Evolutionary conservation across 2,888 invertebrate species (phyloP).

Genomic region (Nowickia ferox): DNA sequence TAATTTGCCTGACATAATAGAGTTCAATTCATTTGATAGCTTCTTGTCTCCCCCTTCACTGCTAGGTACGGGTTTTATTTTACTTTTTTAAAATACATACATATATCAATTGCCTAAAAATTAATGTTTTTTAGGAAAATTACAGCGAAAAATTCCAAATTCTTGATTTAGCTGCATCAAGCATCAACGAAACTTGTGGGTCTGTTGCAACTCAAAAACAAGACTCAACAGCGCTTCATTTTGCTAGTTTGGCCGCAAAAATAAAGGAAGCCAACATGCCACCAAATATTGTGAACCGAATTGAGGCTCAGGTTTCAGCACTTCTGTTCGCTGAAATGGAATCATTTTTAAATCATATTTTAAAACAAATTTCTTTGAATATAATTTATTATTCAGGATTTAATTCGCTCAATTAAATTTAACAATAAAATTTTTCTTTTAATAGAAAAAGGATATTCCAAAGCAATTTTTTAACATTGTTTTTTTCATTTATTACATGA

Average conservation of each 20-base stretch:
- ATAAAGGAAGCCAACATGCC: conserved; percentile 48
- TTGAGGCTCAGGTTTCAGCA: conserved; percentile 47
- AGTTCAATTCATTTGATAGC: neutral
- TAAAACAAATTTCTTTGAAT: too few relatives aligned
- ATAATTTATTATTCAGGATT: too few relatives aligned
- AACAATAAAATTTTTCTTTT: conserved; percentile 5
- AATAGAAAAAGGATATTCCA: too few relatives aligned
- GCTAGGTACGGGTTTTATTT: neutral
- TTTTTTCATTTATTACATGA: too few relatives aligned
- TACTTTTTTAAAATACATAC: neutral
- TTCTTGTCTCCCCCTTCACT: neutral
- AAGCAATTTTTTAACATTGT: too few relatives aligned
- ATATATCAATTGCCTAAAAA: neutral
- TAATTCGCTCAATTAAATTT: too few relatives aligned
- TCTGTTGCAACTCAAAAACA: conserved; percentile 27
- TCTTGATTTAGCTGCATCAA: conserved; percentile 25
- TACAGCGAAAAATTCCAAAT: conserved; percentile 32
- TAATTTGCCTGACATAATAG: neutral
- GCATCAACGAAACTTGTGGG: conserved; percentile 22
- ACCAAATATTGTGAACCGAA: conserved; percentile 19
- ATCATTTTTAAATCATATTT: neutral
- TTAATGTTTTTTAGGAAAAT: conserved; percentile 4
- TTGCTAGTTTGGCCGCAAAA: conserved; percentile 42
- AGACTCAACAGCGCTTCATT: conserved; percentile 41
- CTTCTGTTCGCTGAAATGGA: conserved; percentile 40